Base-by-base conservation (phyloP, 2,113 vertebrate genomes). In the Tympanuchus pallidicinctus region DNA sequence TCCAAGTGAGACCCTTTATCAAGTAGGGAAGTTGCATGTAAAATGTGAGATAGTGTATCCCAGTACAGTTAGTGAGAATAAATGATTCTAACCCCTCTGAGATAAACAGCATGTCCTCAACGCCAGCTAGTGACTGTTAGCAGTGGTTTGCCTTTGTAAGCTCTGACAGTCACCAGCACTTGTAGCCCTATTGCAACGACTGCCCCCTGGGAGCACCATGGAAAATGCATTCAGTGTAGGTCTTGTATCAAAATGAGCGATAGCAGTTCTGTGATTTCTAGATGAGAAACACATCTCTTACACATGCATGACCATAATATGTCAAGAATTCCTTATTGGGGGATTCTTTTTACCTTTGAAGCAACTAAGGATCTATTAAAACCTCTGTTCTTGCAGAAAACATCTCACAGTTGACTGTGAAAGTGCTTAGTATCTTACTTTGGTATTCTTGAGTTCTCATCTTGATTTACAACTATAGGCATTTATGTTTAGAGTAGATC, bases 401-500 rank as follows among this genome's bases (percentile, higher is more conserved):
- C 32, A 11, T 47, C 8, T 48, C 1, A 0, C 7, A 45, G 42
- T 19, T 28, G 83, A 3, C 47, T n/a, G 12, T 66, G 47, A 18
- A 59, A 61, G 45, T 6, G 2, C 15, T 56, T 21, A 50, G 10
- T 28, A 13, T 67, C 40, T 45, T 38, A 45, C 7, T 11, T 20
- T 40, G 40, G 28, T 61, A 14, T 42, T 65, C 30, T 27, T 59
- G 43, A 57, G 20, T 52, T 56, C 21, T 32, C 21, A 24, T 67
- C 24, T 30, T 63, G 15, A 5, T 52, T 71, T 81, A 63, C n/a
- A 24, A 52, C 42, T 65, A 9, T 2, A 48, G 8, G 14, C 0
- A 4, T 36, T 4, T 47, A 4, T 1, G 6, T 24, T 75, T 57
- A 28, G 0, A 28, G n/a, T 63, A 60, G 21, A 27, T n/a, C 6